Conservation (phyloP, 1,140 invertebrate species). For the Spodoptera frugiperda region DNA sequence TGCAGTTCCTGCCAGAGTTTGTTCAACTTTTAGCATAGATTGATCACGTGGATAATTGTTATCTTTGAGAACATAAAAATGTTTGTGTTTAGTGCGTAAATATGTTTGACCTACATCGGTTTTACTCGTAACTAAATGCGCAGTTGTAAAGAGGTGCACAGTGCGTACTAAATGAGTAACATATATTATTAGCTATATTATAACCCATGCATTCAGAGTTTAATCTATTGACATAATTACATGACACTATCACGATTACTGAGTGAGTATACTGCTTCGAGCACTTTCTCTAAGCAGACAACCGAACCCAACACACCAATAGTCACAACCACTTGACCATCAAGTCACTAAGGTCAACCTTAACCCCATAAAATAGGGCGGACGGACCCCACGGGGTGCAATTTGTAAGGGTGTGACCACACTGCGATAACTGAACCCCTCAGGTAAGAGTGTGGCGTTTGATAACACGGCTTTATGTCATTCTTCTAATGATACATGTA, state of each 20-base stretch:
- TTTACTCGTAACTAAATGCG: neutral
- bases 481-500: neutral
- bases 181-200: too few species aligned
- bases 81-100: too few species aligned
- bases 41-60: neutral
- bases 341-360: neutral
- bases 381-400: slow-evolving; percentile 3
- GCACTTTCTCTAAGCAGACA: too few species aligned
- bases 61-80: neutral
- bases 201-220: too few species aligned
- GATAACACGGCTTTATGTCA: slow-evolving; percentile 13
- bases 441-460: slow-evolving; percentile 12
- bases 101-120: neutral
- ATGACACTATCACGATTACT: too few species aligned
- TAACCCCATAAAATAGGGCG: slow-evolving; percentile 13
- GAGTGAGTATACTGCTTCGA: too few species aligned
- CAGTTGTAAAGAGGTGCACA: neutral
- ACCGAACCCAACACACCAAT: neutral
- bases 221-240: too few species aligned
- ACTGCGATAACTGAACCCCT: slow-evolving; percentile 29
- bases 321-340: slow-evolving; percentile 1
- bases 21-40: slow-evolving; percentile 26
- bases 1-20: slow-evolving; percentile 16
- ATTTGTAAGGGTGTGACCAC: slow-evolving; percentile 39
- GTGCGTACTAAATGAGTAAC: too few species aligned